A percentile compares a stretch with the other conserved stretches of the same genome.
phyloP scores from a whole-genome alignment of 2,797 vertebrate genomes.

The Poecilia picta region DNA sequence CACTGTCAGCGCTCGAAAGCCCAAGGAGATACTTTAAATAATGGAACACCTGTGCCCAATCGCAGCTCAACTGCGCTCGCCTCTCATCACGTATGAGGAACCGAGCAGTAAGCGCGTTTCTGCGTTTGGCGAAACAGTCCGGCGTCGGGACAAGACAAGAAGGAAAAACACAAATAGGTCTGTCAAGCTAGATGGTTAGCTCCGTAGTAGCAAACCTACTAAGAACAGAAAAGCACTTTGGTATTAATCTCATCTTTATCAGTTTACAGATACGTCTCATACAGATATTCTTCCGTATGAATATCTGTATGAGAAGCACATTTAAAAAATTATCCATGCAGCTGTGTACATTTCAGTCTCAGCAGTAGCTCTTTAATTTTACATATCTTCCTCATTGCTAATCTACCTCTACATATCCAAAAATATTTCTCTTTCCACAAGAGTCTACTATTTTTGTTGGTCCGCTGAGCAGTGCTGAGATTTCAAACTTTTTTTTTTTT shows the following conservation, averaged over 20 bases:
- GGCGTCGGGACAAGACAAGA: conserved; percentile 5
- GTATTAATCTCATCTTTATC: conserved; percentile 67
- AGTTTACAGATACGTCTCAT: conserved; percentile 58
- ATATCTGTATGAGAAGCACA: conserved; percentile 40
- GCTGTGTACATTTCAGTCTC: conserved; percentile 43
- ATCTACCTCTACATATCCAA: conserved; percentile 57
- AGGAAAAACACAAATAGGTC: conserved; percentile 29
- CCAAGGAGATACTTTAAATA: conserved; percentile 78
- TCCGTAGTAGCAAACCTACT: conserved; percentile 35
- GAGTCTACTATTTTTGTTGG: conserved; percentile 41
- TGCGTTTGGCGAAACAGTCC: conserved; percentile 18
- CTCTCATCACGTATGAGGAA: conserved; percentile 22
- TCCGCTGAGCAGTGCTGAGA: conserved; percentile 43
- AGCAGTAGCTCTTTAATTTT: conserved; percentile 41
- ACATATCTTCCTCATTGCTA: conserved; percentile 59
- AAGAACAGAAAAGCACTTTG: conserved; percentile 47
- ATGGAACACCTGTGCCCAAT: conserved; percentile 73
- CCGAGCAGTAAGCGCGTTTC: conserved; percentile 17
- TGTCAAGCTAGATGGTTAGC: conserved; percentile 32
- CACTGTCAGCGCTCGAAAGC: conserved; percentile 75
- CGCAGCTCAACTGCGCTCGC: conserved; percentile 37
- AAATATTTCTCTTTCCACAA: conserved; percentile 50
- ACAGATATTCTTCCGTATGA: conserved; percentile 51
- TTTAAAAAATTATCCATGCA: conserved; percentile 68
- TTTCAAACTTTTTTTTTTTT: conserved; percentile 28